Evolutionary conservation across 2,797 vertebrate genomes (phyloP), one percentile per base, ranked within the genome.

Genomic region (Hyperoplus lanceolatus): DNA sequence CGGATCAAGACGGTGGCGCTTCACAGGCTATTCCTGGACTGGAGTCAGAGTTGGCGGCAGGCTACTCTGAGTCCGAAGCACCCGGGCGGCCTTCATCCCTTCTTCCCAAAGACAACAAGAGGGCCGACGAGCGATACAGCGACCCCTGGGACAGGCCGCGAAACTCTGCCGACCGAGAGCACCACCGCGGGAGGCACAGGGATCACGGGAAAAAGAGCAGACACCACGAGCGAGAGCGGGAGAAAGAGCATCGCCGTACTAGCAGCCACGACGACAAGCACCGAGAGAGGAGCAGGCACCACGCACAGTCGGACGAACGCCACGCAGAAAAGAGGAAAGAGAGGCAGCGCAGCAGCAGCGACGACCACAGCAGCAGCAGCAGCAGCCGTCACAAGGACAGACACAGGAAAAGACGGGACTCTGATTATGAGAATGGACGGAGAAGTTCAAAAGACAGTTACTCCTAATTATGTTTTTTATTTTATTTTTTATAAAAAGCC

Each of bases 91-190:
- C 95, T 60, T 88, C 94, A n/a, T 92, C 94, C 75, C 90, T 90
- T 63, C 87, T 90, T 63, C 87, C 83, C 82, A 97, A 96, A 93
- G 96, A 97, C 42, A 77, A 89, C 70, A 96, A 96, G 83, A 95
- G 94, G 59, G 87, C 89, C 5, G 97, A 98, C 85, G 96, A 96
- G 83, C 94, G 92, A 16, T 96, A 96, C 83, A 95, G 92, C 0
- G 97, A 98, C 87, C 96, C 96, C 12, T 98, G 97, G 96, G 97
- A 97, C 83, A 96, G 96, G 89, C 94, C 95, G 0, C 93, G 86
- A 87, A 77, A 72, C 70, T 71, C 96, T 2, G 97, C 96, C 3
- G 97, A 97, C 72, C 88, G 91, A 42, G 97, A 29, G 29, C 29
- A 97, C 65, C 95, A 94, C 62, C 93, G 96, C 0, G 94, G 96